These are phyloP conservation scores for Nanorana parkeri DNA, from an alignment of 2,113 vertebrate species.

Conservation along the genomic window DNA sequence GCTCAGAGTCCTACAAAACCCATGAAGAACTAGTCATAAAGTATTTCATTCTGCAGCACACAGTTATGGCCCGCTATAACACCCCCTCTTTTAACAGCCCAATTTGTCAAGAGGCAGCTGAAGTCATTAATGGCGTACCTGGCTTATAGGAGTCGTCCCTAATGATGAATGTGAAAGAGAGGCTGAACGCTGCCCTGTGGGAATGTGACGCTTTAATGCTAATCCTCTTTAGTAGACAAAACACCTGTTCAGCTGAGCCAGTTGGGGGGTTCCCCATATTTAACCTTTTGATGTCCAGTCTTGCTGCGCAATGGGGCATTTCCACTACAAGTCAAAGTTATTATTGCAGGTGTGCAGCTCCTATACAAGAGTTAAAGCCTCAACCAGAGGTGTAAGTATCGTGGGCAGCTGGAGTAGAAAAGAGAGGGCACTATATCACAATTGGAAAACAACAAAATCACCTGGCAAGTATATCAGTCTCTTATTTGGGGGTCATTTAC, in stretches of 20 bases:
- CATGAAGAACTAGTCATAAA: slow-evolving; percentile 16
- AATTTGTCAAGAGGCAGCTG: slow-evolving; percentile 55
- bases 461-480: too few species aligned
- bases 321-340: too few species aligned
- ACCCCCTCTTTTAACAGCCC: slow-evolving; percentile 50
- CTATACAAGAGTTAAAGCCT: background rate
- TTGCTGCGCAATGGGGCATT: too few species aligned
- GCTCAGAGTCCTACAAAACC: background rate
- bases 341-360: background rate
- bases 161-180: slow-evolving; percentile 39
- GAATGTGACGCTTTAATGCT: slow-evolving; percentile 11
- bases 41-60: slow-evolving; percentile 15
- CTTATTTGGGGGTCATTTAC: too few species aligned
- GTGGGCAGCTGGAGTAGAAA: too few species aligned
- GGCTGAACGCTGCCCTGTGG: slow-evolving; percentile 43
- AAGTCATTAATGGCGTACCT: slow-evolving; percentile 42
- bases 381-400: too few species aligned
- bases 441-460: too few species aligned
- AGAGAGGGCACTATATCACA: too few species aligned
- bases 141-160: slow-evolving; percentile 31
- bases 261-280: slow-evolving; percentile 1
- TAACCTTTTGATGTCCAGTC: background rate
- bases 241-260: slow-evolving; percentile 35
- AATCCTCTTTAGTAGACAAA: slow-evolving; percentile 44
- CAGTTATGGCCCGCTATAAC: slow-evolving; percentile 4